Percentiles rank a stretch among this genome's conserved stretches.
Evolutionary conservation across 2,888 invertebrate species (phyloP).

Genomic region (Sussaba pulchella): DNA sequence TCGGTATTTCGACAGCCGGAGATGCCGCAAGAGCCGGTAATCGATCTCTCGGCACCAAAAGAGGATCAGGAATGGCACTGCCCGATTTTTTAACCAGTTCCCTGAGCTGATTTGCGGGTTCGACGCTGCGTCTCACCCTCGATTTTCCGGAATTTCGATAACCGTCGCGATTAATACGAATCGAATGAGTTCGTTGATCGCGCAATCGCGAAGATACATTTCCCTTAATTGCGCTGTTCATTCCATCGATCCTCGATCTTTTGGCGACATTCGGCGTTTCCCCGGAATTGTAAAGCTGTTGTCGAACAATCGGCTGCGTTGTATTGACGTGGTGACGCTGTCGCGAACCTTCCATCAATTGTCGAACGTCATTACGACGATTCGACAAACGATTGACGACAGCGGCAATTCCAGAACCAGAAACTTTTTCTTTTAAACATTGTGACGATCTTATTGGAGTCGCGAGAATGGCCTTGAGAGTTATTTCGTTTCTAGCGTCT

Average conservation of each 20-base stretch:
- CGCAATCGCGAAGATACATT: constrained; percentile 5
- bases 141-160: neutral
- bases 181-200: neutral
- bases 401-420: constrained; percentile 54
- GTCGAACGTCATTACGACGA: constrained; percentile 81
- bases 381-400: constrained; percentile 54
- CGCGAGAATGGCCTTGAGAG: constrained; percentile 74
- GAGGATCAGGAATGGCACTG: constrained; percentile 92
- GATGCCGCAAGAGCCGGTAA: constrained; percentile 89
- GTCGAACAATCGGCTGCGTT: neutral
- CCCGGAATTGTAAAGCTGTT: neutral
- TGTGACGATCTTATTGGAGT: constrained; percentile 1
- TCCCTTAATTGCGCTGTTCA: neutral
- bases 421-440: constrained; percentile 33
- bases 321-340: neutral
- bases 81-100: constrained; percentile 88
- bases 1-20: constrained; percentile 92
- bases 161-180: neutral
- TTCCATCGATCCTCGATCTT: neutral
- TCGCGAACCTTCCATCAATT: constrained; percentile 10
- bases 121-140: constrained; percentile 60
- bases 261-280: neutral
- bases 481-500: constrained; percentile 87
- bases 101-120: constrained; percentile 90
- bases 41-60: constrained; percentile 92